These are phyloP conservation scores for Drosophila pseudoananassae DNA, from an alignment of 1,140 invertebrate genomes.

Conservation along the genomic window DNA sequence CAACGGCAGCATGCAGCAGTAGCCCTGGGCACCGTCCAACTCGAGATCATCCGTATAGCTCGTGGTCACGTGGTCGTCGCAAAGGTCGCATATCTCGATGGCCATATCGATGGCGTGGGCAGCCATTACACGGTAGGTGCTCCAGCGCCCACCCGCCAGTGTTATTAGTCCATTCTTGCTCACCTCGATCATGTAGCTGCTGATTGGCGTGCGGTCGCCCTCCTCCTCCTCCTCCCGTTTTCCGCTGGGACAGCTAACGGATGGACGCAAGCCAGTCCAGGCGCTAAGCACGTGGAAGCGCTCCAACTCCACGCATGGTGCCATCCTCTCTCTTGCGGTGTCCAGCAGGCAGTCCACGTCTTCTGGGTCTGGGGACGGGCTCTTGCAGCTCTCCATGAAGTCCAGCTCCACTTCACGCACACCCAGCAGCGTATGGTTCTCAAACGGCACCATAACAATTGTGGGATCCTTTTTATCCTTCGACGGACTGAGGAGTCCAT, in stretches of 20 bases:
- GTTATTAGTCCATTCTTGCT: constrained; percentile 52
- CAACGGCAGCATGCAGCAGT: constrained; percentile 49
- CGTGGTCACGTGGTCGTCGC: constrained; percentile 15
- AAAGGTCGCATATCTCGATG: constrained; percentile 36
- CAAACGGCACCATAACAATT: constrained; percentile 58
- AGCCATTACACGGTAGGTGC: constrained; percentile 61
- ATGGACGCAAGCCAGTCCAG: constrained; percentile 50
- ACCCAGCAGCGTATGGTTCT: constrained; percentile 44
- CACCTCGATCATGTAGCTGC: constrained; percentile 51
- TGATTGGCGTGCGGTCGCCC: not conserved
- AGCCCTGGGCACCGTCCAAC: constrained; percentile 53
- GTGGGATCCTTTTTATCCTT: not conserved
- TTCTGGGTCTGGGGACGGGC: constrained; percentile 6
- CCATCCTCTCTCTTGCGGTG: constrained; percentile 16
- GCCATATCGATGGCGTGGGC: constrained; percentile 53
- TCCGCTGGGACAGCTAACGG: constrained; percentile 27
- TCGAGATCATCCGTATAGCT: constrained; percentile 39
- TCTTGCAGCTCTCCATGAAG: not conserved
- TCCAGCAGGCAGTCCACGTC: constrained; percentile 35
- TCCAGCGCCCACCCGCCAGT: constrained; percentile 58
- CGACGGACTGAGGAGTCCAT: constrained; percentile 48
- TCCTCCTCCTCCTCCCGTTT: not conserved
- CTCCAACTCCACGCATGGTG: constrained; percentile 29
- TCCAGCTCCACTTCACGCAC: constrained; percentile 4
- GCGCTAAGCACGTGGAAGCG: constrained; percentile 53